phyloP scores from a whole-genome alignment of 2,888 invertebrate species.

The Hipparchia semele region DNA sequence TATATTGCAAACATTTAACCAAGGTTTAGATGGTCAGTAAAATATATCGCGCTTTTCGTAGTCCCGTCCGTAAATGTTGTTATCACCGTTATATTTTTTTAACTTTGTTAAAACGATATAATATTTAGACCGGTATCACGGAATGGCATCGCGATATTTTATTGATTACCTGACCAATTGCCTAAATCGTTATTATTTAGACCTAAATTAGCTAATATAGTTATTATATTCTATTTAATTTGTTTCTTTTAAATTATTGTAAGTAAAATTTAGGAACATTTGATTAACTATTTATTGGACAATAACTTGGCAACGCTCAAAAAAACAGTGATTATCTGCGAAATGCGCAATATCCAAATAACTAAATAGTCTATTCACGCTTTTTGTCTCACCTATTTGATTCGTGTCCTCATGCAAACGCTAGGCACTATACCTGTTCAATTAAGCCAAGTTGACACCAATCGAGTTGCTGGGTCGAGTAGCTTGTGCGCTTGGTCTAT shows the following conservation, averaged over 20 bases:
- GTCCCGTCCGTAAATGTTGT: too few relatives aligned
- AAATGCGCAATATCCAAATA: conserved; percentile 4
- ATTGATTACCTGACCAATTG: too few relatives aligned
- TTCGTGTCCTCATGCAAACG: conserved; percentile 1
- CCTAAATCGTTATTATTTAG: not conserved
- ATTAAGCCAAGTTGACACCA: not conserved
- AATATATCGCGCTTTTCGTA: too few relatives aligned
- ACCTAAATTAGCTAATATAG: not conserved
- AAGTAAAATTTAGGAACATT: not conserved
- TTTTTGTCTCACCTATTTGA: conserved; percentile 4
- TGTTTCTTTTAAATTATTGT: not conserved
- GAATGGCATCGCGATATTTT: too few relatives aligned
- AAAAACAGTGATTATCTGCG: not conserved
- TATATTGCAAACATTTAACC: too few relatives aligned
- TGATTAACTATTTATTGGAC: not conserved
- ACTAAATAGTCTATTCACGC: not conserved
- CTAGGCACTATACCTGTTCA: not conserved
- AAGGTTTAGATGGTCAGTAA: too few relatives aligned
- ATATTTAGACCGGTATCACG: too few relatives aligned
- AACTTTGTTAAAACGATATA: too few relatives aligned
- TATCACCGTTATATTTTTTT: too few relatives aligned
- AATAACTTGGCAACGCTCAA: not conserved
- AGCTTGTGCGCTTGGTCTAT: not conserved
- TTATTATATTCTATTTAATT: not conserved
- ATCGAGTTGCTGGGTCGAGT: conserved; percentile 2